Conservation (phyloP, 2,797 vertebrate species). For the Periparus ater region DNA sequence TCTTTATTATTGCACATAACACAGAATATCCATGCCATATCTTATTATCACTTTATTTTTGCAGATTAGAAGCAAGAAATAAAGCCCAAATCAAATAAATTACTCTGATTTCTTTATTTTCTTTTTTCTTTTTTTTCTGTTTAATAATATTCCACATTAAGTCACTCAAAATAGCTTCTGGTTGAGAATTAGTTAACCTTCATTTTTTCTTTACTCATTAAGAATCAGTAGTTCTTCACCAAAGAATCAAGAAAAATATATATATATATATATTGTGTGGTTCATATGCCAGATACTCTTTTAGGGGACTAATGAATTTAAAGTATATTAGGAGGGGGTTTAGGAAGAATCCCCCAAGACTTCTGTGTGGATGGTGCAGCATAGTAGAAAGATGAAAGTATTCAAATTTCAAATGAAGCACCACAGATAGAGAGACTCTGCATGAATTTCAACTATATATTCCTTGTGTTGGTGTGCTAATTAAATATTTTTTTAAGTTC, state of each 20-base stretch:
- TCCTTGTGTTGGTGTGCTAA: not conserved
- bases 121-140: not conserved
- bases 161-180: not conserved
- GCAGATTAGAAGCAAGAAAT: not conserved
- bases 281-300: not conserved
- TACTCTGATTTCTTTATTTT: not conserved
- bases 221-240: not conserved
- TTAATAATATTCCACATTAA: not conserved
- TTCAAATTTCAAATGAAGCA: slow-evolving; percentile 22
- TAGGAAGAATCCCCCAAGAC: not conserved
- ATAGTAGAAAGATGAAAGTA: slow-evolving; percentile 19
- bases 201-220: not conserved
- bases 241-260: not conserved
- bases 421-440: not conserved
- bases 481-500: not conserved
- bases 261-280: not conserved
- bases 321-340: not conserved
- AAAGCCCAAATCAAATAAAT: not conserved
- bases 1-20: not conserved
- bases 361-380: not conserved
- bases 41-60: not conserved
- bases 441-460: slow-evolving; percentile 40
- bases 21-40: not conserved
- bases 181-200: not conserved
- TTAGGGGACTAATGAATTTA: slow-evolving; percentile 1